phyloP scores from a whole-genome alignment of 92 coral and sea anemone genomes.

The Palythoa heliodiscus region DNA sequence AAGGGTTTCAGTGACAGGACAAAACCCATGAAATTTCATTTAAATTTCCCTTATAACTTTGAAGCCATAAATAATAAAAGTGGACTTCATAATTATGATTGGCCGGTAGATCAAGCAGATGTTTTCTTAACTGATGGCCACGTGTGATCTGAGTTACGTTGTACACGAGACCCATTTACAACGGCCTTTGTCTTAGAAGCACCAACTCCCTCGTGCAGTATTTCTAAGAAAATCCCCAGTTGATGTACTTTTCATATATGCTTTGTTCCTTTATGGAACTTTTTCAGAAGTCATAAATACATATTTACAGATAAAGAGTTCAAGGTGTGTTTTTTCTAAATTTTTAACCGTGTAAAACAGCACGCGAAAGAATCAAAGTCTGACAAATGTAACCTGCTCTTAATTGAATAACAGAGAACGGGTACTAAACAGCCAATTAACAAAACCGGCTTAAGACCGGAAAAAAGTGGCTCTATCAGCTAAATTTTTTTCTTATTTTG shows the following conservation, averaged over 20 bases:
- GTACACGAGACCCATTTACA: neutral
- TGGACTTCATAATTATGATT: neutral
- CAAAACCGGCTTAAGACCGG: no score
- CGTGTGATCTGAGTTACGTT: constrained; percentile 12
- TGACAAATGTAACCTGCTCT: neutral
- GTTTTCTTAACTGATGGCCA: constrained; percentile 27
- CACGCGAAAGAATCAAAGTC: neutral
- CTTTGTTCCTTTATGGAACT: constrained; percentile 4
- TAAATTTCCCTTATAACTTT: constrained; percentile 9
- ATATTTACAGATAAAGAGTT: neutral
- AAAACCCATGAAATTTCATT: neutral
- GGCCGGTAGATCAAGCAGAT: constrained; percentile 23
- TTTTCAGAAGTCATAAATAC: neutral
- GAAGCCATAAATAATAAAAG: constrained; percentile 19
- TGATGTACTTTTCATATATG: constrained; percentile 37
- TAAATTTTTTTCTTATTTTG: neutral
- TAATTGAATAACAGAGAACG: neutral
- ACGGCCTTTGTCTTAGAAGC: constrained; percentile 3
- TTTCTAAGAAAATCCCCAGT: constrained; percentile 42
- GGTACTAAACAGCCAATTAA: neutral
- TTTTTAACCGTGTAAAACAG: neutral
- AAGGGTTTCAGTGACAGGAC: neutral
- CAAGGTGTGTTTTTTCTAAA: constrained; percentile 15
- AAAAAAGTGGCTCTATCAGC: neutral
- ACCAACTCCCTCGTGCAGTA: constrained; percentile 21